Evolutionary conservation across 2,797 vertebrate genomes (phyloP).

Genomic region (Molothrus aeneus): DNA sequence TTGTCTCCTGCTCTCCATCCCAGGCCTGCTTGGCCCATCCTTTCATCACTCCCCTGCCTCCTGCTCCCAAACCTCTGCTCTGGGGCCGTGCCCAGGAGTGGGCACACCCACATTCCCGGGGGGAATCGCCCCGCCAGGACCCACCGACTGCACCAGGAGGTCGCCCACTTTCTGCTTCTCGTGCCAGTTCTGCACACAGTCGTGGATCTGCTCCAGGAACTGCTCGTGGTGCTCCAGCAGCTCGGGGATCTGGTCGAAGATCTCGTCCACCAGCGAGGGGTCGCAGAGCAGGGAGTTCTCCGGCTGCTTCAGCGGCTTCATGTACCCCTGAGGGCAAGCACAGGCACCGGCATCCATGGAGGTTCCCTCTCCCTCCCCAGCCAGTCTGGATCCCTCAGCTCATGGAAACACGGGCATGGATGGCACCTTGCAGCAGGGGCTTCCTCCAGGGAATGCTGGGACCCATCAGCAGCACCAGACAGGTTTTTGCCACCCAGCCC

Average conservation of each 20-base stretch:
- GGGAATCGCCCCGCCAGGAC: not conserved
- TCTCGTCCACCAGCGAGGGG: slow-evolving; percentile 93
- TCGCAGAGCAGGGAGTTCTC: slow-evolving; percentile 91
- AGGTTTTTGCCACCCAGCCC: not conserved
- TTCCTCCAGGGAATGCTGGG: accelerated
- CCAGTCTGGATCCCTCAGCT: not conserved
- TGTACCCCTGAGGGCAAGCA: slow-evolving; percentile 85
- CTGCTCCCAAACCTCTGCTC: not conserved
- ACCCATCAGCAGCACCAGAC: not conserved
- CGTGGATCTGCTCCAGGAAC: slow-evolving; percentile 91
- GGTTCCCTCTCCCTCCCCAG: not conserved
- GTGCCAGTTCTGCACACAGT: slow-evolving; percentile 91
- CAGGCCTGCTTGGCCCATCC: not conserved
- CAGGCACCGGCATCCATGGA: accelerated
- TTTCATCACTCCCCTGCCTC: slow-evolving; percentile 25
- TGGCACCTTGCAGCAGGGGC: not conserved
- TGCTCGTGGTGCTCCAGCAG: slow-evolving; percentile 96
- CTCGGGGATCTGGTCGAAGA: slow-evolving; percentile 98
- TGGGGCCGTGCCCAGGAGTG: not conserved
- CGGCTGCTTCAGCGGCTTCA: slow-evolving; percentile 95
- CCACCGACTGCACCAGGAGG: slow-evolving; percentile 92
- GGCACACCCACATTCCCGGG: not conserved
- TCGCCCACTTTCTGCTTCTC: slow-evolving; percentile 93
- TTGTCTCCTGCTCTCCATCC: slow-evolving; percentile 37
- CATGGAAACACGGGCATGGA: accelerated